Evolutionary conservation across 2,113 vertebrate genomes (phyloP).

Genomic region (Triplophysa tibetana): DNA sequence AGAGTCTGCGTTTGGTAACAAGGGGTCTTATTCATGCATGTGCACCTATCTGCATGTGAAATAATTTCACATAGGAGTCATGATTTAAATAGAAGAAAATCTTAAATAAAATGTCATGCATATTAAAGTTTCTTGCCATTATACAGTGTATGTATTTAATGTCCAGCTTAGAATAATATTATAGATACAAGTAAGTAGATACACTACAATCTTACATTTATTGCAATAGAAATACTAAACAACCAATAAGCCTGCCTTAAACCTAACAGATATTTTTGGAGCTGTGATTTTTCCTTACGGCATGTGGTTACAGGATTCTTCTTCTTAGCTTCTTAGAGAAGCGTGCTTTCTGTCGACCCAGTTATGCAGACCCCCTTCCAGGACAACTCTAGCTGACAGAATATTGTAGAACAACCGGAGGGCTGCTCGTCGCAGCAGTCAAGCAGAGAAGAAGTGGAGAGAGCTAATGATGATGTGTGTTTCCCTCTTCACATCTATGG

Average conservation of each 20-base stretch:
- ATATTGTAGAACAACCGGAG: slow-evolving; percentile 14
- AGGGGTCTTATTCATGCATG: too few species aligned
- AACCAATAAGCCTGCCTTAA: not conserved
- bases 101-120: too few species aligned
- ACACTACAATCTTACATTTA: not conserved
- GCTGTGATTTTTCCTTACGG: not conserved
- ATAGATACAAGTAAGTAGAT: too few species aligned
- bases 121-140: too few species aligned
- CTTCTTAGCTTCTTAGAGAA: slow-evolving; percentile 16
- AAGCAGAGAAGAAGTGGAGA: slow-evolving; percentile 36
- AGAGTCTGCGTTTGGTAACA: too few species aligned
- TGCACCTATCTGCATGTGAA: too few species aligned
- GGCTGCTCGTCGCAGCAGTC: slow-evolving; percentile 1
- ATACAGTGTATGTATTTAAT: too few species aligned
- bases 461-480: slow-evolving; percentile 48
- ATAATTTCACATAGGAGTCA: too few species aligned
- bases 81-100: too few species aligned
- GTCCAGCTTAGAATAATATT: too few species aligned
- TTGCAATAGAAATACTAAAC: not conserved
- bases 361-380: slow-evolving; percentile 14
- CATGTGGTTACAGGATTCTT: not conserved
- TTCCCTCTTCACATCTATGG: slow-evolving; percentile 21
- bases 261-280: slow-evolving; percentile 9
- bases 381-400: slow-evolving; percentile 16
- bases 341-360: slow-evolving; percentile 24